These are phyloP conservation scores for Aldabrachelys gigantea DNA, from an alignment of 2,113 vertebrate genomes.

Conservation along the genomic window DNA sequence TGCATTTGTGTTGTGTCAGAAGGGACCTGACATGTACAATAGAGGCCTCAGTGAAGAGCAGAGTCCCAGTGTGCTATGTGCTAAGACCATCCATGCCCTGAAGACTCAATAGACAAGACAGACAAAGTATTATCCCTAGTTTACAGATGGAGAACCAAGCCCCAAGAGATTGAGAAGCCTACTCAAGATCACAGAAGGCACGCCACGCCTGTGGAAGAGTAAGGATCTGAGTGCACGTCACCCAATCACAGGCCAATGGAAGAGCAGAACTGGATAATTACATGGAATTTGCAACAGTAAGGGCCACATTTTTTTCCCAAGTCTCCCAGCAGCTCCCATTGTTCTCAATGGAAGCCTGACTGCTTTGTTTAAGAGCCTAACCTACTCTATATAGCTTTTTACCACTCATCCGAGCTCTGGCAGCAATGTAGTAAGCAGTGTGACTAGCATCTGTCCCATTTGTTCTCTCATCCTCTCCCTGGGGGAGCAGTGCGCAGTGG, in stretches of 20 bases:
- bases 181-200: background rate
- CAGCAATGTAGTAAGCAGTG: background rate
- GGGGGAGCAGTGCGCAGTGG: background rate
- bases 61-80: too few relatives aligned
- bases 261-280: background rate
- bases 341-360: background rate
- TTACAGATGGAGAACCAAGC: background rate
- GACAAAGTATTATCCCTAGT: background rate
- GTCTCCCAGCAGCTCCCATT: background rate
- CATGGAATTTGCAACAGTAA: background rate
- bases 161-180: background rate
- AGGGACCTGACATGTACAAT: too few relatives aligned
- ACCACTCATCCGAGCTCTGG: background rate
- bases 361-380: background rate
- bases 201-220: background rate
- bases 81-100: too few relatives aligned
- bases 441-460: background rate
- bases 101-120: background rate
- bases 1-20: background rate
- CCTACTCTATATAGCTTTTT: background rate
- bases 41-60: too few relatives aligned
- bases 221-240: background rate
- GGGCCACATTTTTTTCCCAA: rapidly evolving
- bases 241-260: background rate
- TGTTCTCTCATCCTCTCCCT: background rate